A percentile compares a stretch with the other conserved stretches of the same genome.
These are phyloP conservation scores for Brachypodius melanocephalos DNA, from an alignment of 2,113 vertebrate genomes.

Conservation along the genomic window DNA sequence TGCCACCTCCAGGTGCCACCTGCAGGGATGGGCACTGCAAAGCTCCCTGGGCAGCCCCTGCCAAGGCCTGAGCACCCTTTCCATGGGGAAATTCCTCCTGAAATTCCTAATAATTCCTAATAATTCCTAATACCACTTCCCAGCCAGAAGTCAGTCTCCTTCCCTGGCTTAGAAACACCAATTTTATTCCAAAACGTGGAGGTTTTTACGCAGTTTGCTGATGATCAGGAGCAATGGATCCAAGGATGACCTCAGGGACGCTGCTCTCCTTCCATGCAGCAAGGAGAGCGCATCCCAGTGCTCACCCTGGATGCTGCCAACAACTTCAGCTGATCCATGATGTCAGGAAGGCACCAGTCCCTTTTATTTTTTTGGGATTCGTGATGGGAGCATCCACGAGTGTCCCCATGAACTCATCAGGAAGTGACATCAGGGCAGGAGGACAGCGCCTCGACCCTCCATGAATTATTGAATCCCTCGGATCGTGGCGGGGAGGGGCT, in stretches of 20 bases:
- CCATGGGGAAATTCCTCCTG: accelerated
- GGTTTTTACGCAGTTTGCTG: neutral
- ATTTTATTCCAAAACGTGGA: neutral
- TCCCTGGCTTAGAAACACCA: neutral
- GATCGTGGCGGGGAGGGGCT: conserved; percentile 7
- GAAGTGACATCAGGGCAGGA: conserved; percentile 58
- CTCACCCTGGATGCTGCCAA: neutral
- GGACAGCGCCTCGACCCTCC: neutral
- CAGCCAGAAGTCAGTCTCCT: neutral
- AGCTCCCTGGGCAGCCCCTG: neutral
- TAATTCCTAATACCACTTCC: accelerated
- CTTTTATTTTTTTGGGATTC: neutral
- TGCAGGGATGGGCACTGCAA: neutral
- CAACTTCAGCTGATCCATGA: neutral
- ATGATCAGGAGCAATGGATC: neutral
- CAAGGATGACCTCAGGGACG: neutral
- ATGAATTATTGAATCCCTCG: conserved; percentile 38
- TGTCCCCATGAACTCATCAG: neutral
- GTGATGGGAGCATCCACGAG: neutral
- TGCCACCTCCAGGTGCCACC: neutral
- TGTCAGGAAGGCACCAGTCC: neutral
- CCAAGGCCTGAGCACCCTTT: neutral
- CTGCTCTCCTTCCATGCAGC: accelerated
- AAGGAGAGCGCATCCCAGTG: neutral
- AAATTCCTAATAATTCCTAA: no score